Conservation (phyloP, 2,113 vertebrate species). For the Ifrita kowaldi region DNA sequence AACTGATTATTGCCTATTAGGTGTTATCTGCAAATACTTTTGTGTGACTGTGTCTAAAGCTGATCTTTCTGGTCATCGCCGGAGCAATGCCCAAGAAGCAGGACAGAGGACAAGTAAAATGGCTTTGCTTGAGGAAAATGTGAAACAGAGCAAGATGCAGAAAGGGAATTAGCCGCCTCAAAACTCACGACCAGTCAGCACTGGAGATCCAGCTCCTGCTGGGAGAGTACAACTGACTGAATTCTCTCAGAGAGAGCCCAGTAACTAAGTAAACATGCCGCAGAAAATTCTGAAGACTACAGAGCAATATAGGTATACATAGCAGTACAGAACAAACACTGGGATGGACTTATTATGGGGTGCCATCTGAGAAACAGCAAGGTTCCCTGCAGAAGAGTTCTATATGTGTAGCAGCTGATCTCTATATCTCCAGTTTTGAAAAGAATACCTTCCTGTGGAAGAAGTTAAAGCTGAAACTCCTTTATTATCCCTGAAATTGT, state of each 20-base stretch:
- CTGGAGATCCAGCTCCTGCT: neutral
- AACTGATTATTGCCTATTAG: neutral
- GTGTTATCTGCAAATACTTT: neutral
- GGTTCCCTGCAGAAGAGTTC: neutral
- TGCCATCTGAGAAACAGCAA: neutral
- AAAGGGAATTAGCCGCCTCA: neutral
- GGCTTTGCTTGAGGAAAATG: neutral
- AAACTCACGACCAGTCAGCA: neutral
- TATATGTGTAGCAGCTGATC: neutral
- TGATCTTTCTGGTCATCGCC: neutral
- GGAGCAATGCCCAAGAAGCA: neutral
- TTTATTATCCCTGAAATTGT: neutral
- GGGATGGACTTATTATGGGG: neutral
- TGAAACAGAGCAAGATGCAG: neutral
- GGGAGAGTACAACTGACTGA: neutral
- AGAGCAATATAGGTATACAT: accelerated
- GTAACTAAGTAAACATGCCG: neutral
- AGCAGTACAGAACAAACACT: neutral
- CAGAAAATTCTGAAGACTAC: neutral
- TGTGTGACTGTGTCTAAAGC: neutral
- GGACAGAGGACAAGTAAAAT: neutral
- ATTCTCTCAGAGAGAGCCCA: neutral
- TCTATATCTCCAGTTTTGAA: neutral
- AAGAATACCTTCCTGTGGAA: neutral
- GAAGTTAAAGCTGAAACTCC: neutral